phyloP scores from a whole-genome alignment of 2,113 vertebrate genomes.

The Gymnarchus niloticus region DNA sequence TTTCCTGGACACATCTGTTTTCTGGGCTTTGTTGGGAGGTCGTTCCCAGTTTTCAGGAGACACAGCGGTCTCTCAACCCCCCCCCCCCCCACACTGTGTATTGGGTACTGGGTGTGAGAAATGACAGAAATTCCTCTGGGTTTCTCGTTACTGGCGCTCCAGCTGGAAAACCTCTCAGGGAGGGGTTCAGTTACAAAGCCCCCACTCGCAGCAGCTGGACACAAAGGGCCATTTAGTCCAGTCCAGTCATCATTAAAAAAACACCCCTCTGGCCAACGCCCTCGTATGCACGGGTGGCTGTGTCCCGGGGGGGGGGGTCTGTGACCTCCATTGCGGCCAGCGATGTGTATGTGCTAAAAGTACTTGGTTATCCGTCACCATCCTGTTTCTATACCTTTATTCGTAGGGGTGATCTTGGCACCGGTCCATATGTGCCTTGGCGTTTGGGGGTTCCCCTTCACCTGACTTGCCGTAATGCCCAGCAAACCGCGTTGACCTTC shows the following conservation, averaged over 20 bases:
- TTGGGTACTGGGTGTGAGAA: neutral
- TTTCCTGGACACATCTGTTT: constrained; percentile 33
- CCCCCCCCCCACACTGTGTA: neutral
- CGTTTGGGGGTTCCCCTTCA: neutral
- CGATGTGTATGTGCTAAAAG: neutral
- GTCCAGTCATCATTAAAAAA: neutral
- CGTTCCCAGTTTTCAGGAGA: neutral
- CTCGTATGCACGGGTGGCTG: neutral
- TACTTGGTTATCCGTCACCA: neutral
- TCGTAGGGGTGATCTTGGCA: neutral
- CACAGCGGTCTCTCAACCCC: neutral
- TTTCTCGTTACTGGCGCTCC: neutral
- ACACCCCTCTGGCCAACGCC: neutral
- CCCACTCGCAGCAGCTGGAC: neutral
- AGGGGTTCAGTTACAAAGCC: neutral
- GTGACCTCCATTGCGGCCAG: no score
- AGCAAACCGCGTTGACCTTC: neutral
- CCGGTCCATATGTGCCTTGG: neutral
- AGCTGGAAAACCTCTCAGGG: constrained; percentile 1
- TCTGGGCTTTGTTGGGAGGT: neutral
- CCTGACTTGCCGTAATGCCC: neutral
- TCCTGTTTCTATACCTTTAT: neutral
- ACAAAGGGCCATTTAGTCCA: neutral
- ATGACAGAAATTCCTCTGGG: constrained; percentile 8
- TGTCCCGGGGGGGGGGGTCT: no score